Evolutionary conservation across 2,113 vertebrate species (phyloP).

Genomic region (Upupa epops): DNA sequence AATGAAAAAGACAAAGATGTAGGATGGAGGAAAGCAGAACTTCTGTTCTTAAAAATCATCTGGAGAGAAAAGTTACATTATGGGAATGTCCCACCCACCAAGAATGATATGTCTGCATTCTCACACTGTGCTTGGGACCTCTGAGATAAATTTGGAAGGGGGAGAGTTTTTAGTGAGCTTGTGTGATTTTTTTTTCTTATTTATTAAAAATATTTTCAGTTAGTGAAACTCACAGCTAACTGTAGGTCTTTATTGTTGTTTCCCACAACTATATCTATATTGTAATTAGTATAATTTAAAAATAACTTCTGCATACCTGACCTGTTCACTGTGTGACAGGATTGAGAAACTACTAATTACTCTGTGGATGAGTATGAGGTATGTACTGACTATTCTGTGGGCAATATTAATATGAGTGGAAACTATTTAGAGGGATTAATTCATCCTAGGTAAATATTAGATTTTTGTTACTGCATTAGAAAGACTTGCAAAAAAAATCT

Average conservation of each 20-base stretch:
- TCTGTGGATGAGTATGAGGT: neutral
- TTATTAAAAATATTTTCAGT: neutral
- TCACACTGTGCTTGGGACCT: neutral
- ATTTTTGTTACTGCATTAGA: neutral
- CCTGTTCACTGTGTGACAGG: conserved; percentile 11
- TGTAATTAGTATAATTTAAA: conserved; percentile 18
- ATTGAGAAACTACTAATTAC: neutral
- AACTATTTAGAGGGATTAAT: neutral
- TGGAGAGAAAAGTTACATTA: neutral
- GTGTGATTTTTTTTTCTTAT: neutral
- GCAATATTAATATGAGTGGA: neutral
- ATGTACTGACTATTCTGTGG: neutral
- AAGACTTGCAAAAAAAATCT: neutral
- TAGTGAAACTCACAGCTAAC: neutral
- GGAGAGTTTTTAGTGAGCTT: neutral
- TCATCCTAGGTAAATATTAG: neutral
- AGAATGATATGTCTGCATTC: neutral
- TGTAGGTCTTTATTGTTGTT: neutral
- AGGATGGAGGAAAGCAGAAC: neutral
- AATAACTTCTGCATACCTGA: neutral
- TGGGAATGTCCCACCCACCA: neutral
- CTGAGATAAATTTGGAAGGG: neutral
- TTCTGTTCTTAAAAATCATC: neutral
- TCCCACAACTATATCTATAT: neutral
- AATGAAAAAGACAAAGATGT: neutral